These are phyloP conservation scores for Hyles lineata DNA, from an alignment of 2,888 invertebrate genomes.

Conservation along the genomic window DNA sequence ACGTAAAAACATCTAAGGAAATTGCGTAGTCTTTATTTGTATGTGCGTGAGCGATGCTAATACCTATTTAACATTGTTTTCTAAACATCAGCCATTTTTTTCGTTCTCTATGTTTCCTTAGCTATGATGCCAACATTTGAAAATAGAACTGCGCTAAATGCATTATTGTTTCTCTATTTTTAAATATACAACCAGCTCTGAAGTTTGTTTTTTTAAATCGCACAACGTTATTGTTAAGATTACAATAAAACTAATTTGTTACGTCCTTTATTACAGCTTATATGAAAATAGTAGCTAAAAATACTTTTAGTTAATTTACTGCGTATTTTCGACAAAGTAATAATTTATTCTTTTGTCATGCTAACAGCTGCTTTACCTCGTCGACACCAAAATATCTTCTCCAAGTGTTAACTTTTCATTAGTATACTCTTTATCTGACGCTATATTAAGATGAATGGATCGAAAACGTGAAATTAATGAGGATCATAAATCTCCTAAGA, in stretches of 20 bases:
- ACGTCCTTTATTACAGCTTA: too few species aligned
- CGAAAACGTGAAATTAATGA: conserved; percentile 24
- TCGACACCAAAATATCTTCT: not conserved
- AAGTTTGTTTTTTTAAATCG: not conserved
- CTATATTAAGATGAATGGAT: conserved; percentile 17
- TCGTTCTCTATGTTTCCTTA: not conserved
- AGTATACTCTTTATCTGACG: conserved; percentile 7
- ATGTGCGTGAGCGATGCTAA: not conserved
- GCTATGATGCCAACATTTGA: conserved; percentile 16
- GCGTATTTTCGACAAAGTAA: not conserved
- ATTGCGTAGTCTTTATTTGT: too few species aligned
- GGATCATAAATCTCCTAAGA: conserved; percentile 24
- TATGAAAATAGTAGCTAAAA: not conserved
- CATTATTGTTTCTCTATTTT: not conserved
- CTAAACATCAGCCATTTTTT: not conserved
- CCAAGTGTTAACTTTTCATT: conserved; percentile 23
- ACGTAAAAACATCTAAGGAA: too few species aligned
- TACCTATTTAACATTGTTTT: not conserved
- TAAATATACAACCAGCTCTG: not conserved
- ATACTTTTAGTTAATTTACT: not conserved
- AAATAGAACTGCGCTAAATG: conserved; percentile 2
- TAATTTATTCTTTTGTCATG: not conserved
- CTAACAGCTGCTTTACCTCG: not conserved
- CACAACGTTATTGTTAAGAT: not conserved
- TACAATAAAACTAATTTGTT: not conserved